Evolutionary conservation across 2,797 vertebrate genomes (phyloP), one percentile per base, ranked within the genome.

Genomic region (Tangara arthus): DNA sequence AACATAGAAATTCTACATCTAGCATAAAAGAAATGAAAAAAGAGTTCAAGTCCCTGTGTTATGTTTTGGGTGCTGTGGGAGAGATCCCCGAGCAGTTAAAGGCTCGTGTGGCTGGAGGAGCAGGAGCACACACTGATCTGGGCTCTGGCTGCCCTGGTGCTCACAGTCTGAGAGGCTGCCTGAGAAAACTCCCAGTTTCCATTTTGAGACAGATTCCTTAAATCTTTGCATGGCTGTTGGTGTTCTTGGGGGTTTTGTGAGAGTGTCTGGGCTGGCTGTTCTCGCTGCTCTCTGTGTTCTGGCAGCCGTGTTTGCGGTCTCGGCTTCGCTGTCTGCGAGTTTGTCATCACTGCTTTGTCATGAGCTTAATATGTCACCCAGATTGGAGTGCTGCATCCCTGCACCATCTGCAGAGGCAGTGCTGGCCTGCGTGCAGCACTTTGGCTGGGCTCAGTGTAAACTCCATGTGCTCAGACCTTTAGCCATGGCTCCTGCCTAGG

Each of bases 331-430:
- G 65, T 71, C 90, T 94, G 61, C 23, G 65, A 64, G 83, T 96
- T 87, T 94, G 35, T 94, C 73, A 59, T 75, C 68, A 3, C 53
- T 91, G 35, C 76, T 89, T 92, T 92, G 75, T 88, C 71, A 34
- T 22, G 50, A 60, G 59, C 64, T 91, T 88, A 73, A 47, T 47
- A 23, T 78, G 61, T 61, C 57, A 61, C 94, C 71, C 44, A 4
- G 85, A 12, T 50, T 8, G 47, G 93, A 46, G 3, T 57, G 14
- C 89, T 66, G 81, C 91, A n/a, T 46, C 9, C 12, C 15, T 65
- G 86, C 88, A 9, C 90, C 61, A 83, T 59, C 87, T 52, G 49
- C 85, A 78, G 78, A 28, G 69, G 70, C 68, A 82, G 6, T 12
- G 59, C 42, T 59, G 82, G 47, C 84, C 50, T 21, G 4, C 42